Percentiles rank a stretch among this genome's conserved stretches.
Conservation (phyloP, 1,140 invertebrate genomes). For the Vanessa atalanta region DNA sequence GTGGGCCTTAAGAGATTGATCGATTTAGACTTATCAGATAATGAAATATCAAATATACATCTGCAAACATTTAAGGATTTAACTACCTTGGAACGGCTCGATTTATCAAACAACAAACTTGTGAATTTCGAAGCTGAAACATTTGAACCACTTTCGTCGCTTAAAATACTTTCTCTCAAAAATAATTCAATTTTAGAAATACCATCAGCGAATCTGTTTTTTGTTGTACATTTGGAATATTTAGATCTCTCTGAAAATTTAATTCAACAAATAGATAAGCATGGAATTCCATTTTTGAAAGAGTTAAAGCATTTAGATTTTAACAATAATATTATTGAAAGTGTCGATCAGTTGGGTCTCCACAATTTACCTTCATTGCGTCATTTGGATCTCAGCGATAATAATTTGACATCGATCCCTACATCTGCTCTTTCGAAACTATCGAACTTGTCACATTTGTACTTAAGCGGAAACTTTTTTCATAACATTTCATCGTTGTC, state of each 20-base stretch:
- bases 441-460: slow-evolving; percentile 86
- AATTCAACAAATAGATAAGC: slow-evolving; percentile 84
- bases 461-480: slow-evolving; percentile 89
- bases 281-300: slow-evolving; percentile 85
- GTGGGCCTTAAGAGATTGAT: slow-evolving; percentile 86
- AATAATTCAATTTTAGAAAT: slow-evolving; percentile 90
- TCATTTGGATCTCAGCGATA: slow-evolving; percentile 89
- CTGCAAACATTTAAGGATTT: slow-evolving; percentile 87
- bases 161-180: slow-evolving; percentile 86
- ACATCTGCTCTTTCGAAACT: slow-evolving; percentile 88
- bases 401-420: slow-evolving; percentile 89
- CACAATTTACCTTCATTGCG: slow-evolving; percentile 85
- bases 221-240: slow-evolving; percentile 84
- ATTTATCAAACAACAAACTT: slow-evolving; percentile 89
- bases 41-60: slow-evolving; percentile 88
- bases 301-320: slow-evolving; percentile 84
- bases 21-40: slow-evolving; percentile 87
- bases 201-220: slow-evolving; percentile 84
- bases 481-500: slow-evolving; percentile 85
- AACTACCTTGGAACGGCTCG: slow-evolving; percentile 85
- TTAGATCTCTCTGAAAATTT: slow-evolving; percentile 88
- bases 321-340: slow-evolving; percentile 87
- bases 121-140: slow-evolving; percentile 86
- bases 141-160: slow-evolving; percentile 85
- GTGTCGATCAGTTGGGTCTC: slow-evolving; percentile 85